A percentile compares a stretch with the other conserved stretches of the same genome.
phyloP scores from a whole-genome alignment of 2,113 vertebrate species.

The Ailuropoda melanoleuca region DNA sequence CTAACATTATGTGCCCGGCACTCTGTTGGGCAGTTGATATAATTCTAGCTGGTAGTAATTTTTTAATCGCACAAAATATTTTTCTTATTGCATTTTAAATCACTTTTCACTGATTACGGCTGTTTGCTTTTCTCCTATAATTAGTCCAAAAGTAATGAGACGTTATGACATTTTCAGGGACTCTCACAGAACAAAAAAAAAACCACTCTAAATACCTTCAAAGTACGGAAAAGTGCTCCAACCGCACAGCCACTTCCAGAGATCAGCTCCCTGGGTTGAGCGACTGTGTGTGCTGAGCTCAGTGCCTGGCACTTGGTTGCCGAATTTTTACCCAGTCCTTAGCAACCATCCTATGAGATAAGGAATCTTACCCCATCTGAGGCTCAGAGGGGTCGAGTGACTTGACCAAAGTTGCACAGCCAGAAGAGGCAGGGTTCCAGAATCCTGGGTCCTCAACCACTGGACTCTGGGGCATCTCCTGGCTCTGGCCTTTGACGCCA shows the following conservation, averaged over 20 bases:
- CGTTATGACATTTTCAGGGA: not conserved
- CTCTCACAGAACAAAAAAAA: not conserved
- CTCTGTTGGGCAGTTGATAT: not conserved
- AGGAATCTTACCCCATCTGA: not conserved
- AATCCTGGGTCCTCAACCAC: not conserved
- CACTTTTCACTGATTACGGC: not conserved
- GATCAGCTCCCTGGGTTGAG: not conserved
- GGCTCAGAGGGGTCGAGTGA: not conserved
- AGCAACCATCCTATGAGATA: not conserved
- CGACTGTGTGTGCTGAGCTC: accelerated
- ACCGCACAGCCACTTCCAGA: not conserved
- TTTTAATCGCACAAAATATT: not conserved
- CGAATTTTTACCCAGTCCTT: not conserved
- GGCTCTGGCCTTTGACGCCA: not conserved
- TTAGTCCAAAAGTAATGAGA: not conserved
- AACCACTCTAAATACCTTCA: not conserved
- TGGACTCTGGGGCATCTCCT: not conserved
- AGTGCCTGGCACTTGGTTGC: not conserved
- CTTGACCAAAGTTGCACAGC: not conserved
- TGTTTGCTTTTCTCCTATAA: not conserved
- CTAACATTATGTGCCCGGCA: not conserved
- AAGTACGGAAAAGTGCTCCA: not conserved
- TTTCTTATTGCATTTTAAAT: not conserved
- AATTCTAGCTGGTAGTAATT: not conserved
- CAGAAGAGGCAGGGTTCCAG: not conserved